phyloP scores from a whole-genome alignment of 2,888 invertebrate genomes.

The Noctuana brunneofusca region DNA sequence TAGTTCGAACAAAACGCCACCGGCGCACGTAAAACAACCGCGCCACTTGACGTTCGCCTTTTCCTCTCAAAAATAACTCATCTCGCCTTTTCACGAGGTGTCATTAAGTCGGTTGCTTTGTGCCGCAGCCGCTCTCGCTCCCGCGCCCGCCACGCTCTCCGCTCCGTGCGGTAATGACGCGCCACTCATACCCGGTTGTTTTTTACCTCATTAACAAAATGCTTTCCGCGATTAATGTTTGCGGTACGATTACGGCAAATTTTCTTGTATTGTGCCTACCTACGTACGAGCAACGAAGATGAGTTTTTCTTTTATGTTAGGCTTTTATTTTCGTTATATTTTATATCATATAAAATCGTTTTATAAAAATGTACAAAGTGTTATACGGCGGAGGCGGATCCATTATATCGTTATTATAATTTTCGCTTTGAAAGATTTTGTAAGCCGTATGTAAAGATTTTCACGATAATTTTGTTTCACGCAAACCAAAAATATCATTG shows the following conservation, averaged over 20 bases:
- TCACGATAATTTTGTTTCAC: neutral
- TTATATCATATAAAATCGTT: too few species aligned
- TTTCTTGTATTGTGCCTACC: constrained; percentile 42
- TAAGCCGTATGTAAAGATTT: neutral
- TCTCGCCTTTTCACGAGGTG: constrained; percentile 78
- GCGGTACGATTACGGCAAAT: constrained; percentile 45
- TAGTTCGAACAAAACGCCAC: constrained; percentile 75
- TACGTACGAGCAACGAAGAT: constrained; percentile 35
- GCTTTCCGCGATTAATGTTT: constrained; percentile 48
- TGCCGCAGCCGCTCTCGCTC: constrained; percentile 48
- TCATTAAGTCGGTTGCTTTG: constrained; percentile 76
- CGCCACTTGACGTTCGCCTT: constrained; percentile 76
- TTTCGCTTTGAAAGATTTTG: neutral
- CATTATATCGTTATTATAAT: too few species aligned
- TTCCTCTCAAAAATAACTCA: constrained; percentile 82
- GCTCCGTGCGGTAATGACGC: constrained; percentile 62
- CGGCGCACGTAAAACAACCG: constrained; percentile 73
- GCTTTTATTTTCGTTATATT: too few species aligned
- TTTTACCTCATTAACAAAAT: constrained; percentile 76
- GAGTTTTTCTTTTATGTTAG: too few species aligned
- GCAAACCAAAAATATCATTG: neutral
- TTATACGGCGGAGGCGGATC: too few species aligned
- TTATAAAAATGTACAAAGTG: too few species aligned
- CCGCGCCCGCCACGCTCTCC: constrained; percentile 46
- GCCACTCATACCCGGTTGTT: constrained; percentile 58